phyloP scores from a whole-genome alignment of 2,888 invertebrate genomes.

The Pseudococcus longispinus region DNA sequence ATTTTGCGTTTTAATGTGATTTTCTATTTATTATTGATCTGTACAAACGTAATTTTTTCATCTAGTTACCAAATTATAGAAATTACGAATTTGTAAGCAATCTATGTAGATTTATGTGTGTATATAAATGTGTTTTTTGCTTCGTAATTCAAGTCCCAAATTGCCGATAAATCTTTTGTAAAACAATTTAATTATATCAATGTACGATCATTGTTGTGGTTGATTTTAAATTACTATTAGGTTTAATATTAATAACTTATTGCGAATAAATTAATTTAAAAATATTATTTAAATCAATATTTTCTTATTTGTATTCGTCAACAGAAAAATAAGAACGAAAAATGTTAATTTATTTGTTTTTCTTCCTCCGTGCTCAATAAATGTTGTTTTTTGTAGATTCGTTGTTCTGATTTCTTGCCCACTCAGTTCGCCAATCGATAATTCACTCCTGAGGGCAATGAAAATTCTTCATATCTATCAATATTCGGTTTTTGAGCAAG shows the following conservation, averaged over 20 bases:
- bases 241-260: neutral
- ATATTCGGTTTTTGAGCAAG: too few relatives aligned
- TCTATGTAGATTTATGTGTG: neutral
- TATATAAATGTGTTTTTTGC: neutral
- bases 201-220: neutral
- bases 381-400: neutral
- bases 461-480: too few relatives aligned
- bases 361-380: slow-evolving; percentile 1
- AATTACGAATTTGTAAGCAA: neutral
- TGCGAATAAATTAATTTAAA: neutral
- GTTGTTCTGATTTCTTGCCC: too few relatives aligned
- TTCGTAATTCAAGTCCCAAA: neutral
- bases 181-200: neutral
- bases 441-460: too few relatives aligned
- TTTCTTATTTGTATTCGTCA: neutral
- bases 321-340: neutral
- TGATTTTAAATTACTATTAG: neutral
- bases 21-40: neutral
- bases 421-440: too few relatives aligned
- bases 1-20: neutral
- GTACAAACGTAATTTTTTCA: neutral
- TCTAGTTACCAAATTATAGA: neutral
- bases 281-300: neutral
- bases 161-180: neutral
- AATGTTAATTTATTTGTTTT: neutral